phyloP scores from a whole-genome alignment of 2,797 vertebrate genomes.

The Selene dorsalis region DNA sequence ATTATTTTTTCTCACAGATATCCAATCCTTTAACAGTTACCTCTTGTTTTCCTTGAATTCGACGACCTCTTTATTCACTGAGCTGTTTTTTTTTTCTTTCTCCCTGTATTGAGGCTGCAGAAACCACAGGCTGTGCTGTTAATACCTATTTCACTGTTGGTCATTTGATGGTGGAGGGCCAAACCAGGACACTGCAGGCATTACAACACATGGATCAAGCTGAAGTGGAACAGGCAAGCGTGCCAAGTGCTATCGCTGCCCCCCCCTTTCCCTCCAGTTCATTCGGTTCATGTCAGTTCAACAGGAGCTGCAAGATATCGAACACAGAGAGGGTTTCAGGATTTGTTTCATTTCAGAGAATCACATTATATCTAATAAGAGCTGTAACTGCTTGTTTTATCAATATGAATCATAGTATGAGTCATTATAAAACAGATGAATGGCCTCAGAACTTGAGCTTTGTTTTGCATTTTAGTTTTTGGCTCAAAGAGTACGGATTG shows the following conservation, averaged over 20 bases:
- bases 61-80: slow-evolving; percentile 3
- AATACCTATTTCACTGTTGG: slow-evolving; percentile 62
- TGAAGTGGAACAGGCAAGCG: slow-evolving; percentile 68
- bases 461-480: slow-evolving; percentile 3
- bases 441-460: not conserved
- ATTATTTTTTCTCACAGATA: not conserved
- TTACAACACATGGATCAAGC: slow-evolving; percentile 69
- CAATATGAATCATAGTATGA: not conserved
- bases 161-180: slow-evolving; percentile 57
- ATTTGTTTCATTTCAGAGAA: not conserved
- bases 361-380: not conserved
- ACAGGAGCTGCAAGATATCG: slow-evolving; percentile 36
- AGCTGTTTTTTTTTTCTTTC: not conserved
- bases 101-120: slow-evolving; percentile 10
- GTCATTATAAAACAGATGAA: not conserved
- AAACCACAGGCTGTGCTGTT: slow-evolving; percentile 53
- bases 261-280: slow-evolving; percentile 50
- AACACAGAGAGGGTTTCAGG: slow-evolving; percentile 19
- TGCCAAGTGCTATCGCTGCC: slow-evolving; percentile 58
- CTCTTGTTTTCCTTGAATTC: slow-evolving; percentile 13
- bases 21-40: slow-evolving; percentile 8
- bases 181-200: slow-evolving; percentile 72
- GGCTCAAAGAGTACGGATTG: not conserved
- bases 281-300: slow-evolving; percentile 62
- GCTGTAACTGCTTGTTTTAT: not conserved